Evolutionary conservation across 2,888 invertebrate species (phyloP).

Genomic region (Alloplasta piceator): DNA sequence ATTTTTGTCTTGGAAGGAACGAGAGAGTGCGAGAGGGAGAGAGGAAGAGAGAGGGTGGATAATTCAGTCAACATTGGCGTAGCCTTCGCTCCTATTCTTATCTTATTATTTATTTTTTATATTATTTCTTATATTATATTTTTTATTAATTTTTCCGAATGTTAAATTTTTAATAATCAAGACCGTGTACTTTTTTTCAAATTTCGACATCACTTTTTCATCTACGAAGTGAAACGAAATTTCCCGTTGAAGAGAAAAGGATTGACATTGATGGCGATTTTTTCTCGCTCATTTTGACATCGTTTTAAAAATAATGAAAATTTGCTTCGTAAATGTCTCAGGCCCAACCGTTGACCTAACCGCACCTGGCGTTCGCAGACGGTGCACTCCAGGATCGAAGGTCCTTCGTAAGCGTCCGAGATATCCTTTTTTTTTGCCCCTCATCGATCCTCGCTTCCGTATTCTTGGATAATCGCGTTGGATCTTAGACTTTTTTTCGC

Average conservation of each 20-base stretch:
- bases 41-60: constrained; percentile 36
- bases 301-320: too few species aligned
- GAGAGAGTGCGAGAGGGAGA: constrained; percentile 40
- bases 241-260: too few species aligned
- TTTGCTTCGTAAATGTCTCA: neutral
- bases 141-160: neutral
- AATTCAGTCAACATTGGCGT: constrained; percentile 55
- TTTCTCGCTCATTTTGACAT: too few species aligned
- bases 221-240: too few species aligned
- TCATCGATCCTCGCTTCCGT: neutral
- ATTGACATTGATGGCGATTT: too few species aligned
- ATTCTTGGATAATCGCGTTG: neutral
- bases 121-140: constrained; percentile 1
- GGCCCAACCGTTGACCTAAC: constrained; percentile 17
- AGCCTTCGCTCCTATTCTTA: neutral
- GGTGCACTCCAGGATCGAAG: constrained; percentile 28
- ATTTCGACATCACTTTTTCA: too few species aligned
- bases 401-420: constrained; percentile 8
- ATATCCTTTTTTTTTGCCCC: constrained; percentile 10
- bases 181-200: too few species aligned
- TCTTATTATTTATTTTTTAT: neutral
- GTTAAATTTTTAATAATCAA: neutral
- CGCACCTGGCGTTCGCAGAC: constrained; percentile 18
- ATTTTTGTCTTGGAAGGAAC: constrained; percentile 44
- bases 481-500: neutral